phyloP scores from a whole-genome alignment of 2,113 vertebrate genomes.

The Camelus dromedarius region DNA sequence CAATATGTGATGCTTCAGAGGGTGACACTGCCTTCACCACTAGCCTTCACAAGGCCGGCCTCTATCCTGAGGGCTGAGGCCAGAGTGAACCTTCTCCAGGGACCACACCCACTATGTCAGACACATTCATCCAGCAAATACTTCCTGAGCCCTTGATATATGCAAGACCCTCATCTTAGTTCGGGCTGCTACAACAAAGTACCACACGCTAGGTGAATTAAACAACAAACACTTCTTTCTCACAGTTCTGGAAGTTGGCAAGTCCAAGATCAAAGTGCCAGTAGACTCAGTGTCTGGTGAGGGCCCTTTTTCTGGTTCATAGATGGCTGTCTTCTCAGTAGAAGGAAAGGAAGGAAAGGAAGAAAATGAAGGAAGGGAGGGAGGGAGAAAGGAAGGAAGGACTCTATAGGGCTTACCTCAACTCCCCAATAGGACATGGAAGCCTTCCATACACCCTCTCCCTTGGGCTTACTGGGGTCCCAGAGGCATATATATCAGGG shows the following conservation, averaged over 20 bases:
- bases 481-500: too few species aligned
- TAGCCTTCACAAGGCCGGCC: neutral
- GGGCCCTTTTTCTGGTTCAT: neutral
- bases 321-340: neutral
- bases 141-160: neutral
- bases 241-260: neutral
- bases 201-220: neutral
- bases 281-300: neutral
- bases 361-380: too few species aligned
- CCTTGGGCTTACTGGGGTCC: too few species aligned
- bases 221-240: neutral
- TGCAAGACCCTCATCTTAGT: neutral
- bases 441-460: too few species aligned
- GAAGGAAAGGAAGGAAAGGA: too few species aligned
- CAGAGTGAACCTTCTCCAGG: too few species aligned
- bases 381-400: too few species aligned
- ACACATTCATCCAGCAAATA: neutral
- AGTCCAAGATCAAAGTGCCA: neutral
- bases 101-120: neutral
- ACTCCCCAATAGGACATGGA: too few species aligned
- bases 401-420: too few species aligned
- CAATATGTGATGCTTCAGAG: neutral
- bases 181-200: too few species aligned
- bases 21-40: too few species aligned
- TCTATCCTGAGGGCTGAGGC: neutral